Percentiles rank a stretch among this genome's conserved stretches.
These are phyloP conservation scores for Rhinoderma darwinii DNA, from an alignment of 2,113 vertebrate species.

Conservation along the genomic window DNA sequence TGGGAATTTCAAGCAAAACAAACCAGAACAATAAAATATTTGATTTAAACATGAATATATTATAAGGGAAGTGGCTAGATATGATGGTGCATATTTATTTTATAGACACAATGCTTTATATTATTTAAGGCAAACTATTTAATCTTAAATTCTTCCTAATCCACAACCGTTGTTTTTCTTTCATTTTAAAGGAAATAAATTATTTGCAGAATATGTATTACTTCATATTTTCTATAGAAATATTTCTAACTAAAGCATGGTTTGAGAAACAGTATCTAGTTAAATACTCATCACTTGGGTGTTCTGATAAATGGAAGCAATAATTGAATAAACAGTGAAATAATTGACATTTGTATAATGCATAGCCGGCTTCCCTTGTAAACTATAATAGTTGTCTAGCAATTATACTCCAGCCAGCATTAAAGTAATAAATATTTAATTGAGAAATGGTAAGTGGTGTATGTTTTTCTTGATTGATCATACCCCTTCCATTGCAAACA, in stretches of 20 bases:
- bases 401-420: background rate
- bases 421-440: background rate
- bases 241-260: background rate
- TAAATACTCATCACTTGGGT: background rate
- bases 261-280: background rate
- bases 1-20: conserved; percentile 34
- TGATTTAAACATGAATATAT: conserved; percentile 27
- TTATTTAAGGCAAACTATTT: background rate
- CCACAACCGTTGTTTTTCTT: too few relatives aligned
- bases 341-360: background rate
- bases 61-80: background rate
- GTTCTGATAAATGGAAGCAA: background rate
- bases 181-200: background rate
- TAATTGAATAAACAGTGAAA: background rate
- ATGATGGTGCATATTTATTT: background rate
- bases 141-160: too few relatives aligned
- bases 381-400: background rate
- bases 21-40: conserved; percentile 41
- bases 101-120: background rate
- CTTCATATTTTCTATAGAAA: background rate
- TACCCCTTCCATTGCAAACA: too few relatives aligned
- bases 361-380: background rate
- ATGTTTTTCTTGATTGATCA: background rate
- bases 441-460: background rate
- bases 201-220: background rate